These are phyloP conservation scores for Marasmarcha lunaedactyla DNA, from an alignment of 2,888 invertebrate species.

Conservation along the genomic window DNA sequence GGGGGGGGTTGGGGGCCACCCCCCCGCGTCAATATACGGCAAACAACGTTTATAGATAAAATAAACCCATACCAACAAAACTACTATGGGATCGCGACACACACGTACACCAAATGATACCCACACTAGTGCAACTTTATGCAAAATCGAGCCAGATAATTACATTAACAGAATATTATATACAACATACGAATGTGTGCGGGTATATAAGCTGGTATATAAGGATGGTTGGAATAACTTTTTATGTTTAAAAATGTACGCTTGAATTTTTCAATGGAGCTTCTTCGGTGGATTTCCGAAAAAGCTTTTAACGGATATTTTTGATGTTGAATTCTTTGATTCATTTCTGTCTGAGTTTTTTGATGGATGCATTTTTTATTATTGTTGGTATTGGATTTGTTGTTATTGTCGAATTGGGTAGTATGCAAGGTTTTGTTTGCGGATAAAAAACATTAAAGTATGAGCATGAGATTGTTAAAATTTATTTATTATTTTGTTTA, in stretches of 20 bases:
- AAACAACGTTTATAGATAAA: constrained; percentile 48
- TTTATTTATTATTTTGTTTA: too few species aligned
- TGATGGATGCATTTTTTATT: too few species aligned
- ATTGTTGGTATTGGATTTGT: too few species aligned
- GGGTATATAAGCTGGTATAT: not conserved
- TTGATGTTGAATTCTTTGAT: too few species aligned
- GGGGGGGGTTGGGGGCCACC: constrained; percentile 18
- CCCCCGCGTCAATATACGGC: constrained; percentile 50
- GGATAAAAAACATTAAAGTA: too few species aligned
- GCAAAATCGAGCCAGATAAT: constrained; percentile 58
- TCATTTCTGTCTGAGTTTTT: too few species aligned
- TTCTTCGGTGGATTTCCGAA: too few species aligned
- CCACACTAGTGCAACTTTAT: constrained; percentile 27
- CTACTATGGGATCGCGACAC: not conserved
- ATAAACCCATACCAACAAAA: constrained; percentile 33
- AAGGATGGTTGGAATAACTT: constrained; percentile 1
- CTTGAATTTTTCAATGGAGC: not conserved
- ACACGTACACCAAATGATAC: constrained; percentile 15
- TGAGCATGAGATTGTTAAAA: too few species aligned
- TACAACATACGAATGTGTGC: constrained; percentile 14
- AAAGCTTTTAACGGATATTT: not conserved
- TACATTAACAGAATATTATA: constrained; percentile 45
- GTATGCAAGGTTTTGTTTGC: too few species aligned
- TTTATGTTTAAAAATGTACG: too few species aligned
- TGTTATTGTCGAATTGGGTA: too few species aligned